These are phyloP conservation scores for Spinus pinus DNA, from an alignment of 2,797 vertebrate genomes.

Conservation along the genomic window DNA sequence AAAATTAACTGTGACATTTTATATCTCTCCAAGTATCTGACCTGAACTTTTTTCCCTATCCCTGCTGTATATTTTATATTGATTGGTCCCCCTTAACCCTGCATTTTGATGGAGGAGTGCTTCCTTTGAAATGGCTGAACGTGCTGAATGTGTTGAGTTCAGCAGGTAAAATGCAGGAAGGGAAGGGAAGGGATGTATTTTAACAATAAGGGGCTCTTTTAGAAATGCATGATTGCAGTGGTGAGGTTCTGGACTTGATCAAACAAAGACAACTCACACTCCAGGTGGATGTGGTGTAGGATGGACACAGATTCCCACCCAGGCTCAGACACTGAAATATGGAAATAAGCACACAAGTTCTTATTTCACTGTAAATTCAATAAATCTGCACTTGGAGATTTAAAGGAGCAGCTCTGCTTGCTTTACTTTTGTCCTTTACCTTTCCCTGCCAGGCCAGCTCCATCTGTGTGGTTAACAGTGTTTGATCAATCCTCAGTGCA, in stretches of 20 bases:
- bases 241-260: background rate
- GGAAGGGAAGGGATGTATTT: background rate
- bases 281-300: background rate
- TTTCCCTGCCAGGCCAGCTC: background rate
- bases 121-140: background rate
- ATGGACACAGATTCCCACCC: background rate
- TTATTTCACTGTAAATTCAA: background rate
- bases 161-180: background rate
- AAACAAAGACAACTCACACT: background rate
- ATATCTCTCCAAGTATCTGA: constrained; percentile 18
- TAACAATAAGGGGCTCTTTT: background rate
- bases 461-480: background rate
- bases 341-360: background rate
- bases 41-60: background rate
- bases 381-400: background rate
- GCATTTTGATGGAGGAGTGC: background rate
- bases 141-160: background rate
- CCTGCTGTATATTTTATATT: constrained; percentile 23
- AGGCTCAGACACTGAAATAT: background rate
- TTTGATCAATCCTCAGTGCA: background rate
- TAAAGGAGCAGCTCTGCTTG: background rate
- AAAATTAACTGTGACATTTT: constrained; percentile 54
- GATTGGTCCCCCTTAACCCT: constrained; percentile 39
- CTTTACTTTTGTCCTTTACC: background rate
- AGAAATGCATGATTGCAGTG: background rate